Base-by-base conservation (phyloP, 2,797 vertebrate genomes). In the Myripristis murdjan region DNA sequence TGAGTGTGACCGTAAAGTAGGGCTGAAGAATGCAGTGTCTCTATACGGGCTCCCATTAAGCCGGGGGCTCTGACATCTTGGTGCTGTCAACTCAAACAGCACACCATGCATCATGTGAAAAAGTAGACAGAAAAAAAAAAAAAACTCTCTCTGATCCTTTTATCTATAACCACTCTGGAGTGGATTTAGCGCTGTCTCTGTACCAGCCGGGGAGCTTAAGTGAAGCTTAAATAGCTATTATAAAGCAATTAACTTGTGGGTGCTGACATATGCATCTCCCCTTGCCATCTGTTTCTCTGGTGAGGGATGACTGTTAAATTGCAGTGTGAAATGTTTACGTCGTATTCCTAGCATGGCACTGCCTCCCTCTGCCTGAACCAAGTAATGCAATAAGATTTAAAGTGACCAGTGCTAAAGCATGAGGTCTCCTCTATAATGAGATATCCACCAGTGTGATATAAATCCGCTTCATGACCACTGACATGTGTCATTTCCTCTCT, bases 231-330 rank as follows among this genome's bases (percentile, higher is more conserved):
- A 92, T 90, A 91, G 86, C 90, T 89, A 90, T 93, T 90, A 93
- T 90, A 91, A 93, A 93, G 88, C 88, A 93, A 95, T 94, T 93
- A 94, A 93, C 87, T 92, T 89, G 89, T 89, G 89, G 89, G 86
- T 88, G 84, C 87, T 92, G 87, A 94, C 87, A 93, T 92, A 90
- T 91, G 92, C 87, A 92, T 91, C 91, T 87, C 72, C 73, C 70
- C 62, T 72, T 81, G 86, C 93, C 90, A 93, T 93, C 91, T 94
- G 91, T 88, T 91, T 90, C 74, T 77, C 51, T 75, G 62, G 61
- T 88, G 80, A 91, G 77, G 85, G 73, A 81, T 75, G 86, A 85
- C 82, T 87, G 70, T 57, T 86, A 81, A 86, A 56, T 65, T 87
- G 56, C 16, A 16, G 71, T 6, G n/a, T 41, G 75, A 54, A 84